Conservation (phyloP, 2,888 invertebrate genomes). For the Neoitamus cyanurus region DNA sequence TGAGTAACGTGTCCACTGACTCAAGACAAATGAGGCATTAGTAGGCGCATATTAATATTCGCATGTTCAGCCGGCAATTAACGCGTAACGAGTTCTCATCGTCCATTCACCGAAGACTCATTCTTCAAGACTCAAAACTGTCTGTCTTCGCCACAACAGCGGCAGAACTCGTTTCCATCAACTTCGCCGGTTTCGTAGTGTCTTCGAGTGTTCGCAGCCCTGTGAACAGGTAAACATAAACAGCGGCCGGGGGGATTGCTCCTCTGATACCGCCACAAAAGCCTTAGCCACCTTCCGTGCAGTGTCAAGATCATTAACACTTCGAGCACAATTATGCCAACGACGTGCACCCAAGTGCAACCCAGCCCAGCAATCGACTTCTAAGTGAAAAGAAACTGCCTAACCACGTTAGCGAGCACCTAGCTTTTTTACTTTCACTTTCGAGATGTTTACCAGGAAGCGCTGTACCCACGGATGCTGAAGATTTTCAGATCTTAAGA, state of each 20-base stretch:
- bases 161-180: not conserved
- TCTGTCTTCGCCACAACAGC: not conserved
- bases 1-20: not conserved
- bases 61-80: not conserved
- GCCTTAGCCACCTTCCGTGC: not conserved
- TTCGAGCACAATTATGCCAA: conserved; percentile 1
- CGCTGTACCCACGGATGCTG: not conserved
- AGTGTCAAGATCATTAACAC: conserved; percentile 42
- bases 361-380: not conserved
- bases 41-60: not conserved
- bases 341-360: not conserved
- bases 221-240: conserved; percentile 16
- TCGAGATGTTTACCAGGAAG: not conserved
- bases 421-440: conserved; percentile 6
- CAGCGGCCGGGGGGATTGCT: not conserved
- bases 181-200: not conserved
- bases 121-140: not conserved
- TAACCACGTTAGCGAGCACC: not conserved
- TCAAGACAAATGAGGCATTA: not conserved
- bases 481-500: not conserved
- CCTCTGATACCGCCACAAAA: not conserved
- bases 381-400: not conserved
- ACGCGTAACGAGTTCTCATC: not conserved
- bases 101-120: not conserved
- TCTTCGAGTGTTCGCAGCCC: not conserved